Conservation (phyloP, 2,797 vertebrate genomes). For the Discoglossus pictus region DNA sequence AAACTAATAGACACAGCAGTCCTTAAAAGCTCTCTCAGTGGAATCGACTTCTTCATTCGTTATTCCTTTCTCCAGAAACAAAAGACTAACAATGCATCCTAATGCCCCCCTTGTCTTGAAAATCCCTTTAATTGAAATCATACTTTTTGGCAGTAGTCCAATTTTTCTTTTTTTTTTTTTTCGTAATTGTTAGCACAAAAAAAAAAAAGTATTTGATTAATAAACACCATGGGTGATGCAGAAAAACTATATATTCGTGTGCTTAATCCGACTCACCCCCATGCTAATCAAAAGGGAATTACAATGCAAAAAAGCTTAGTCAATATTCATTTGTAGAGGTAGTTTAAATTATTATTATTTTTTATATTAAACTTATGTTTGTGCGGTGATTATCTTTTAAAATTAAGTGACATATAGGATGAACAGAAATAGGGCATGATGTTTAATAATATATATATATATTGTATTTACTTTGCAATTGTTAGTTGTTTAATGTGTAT, state of each 20-base stretch:
- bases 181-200: constrained; percentile 35
- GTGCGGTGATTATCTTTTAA: too few species aligned
- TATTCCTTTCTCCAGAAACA: constrained; percentile 29
- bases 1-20: constrained; percentile 22
- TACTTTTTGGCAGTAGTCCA: constrained; percentile 33
- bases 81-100: constrained; percentile 30
- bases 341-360: too few species aligned
- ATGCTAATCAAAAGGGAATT: constrained; percentile 27
- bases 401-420: too few species aligned
- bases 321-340: too few species aligned
- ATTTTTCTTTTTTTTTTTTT: too few species aligned
- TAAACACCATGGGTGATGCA: constrained; percentile 26
- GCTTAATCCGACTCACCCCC: constrained; percentile 37
- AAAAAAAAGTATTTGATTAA: constrained; percentile 24
- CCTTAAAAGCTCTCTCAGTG: constrained; percentile 32
- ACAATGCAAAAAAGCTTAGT: constrained; percentile 10
- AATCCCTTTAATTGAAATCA: constrained; percentile 43
- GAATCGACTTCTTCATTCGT: constrained; percentile 13
- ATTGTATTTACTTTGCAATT: too few species aligned
- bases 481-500: too few species aligned
- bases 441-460: too few species aligned
- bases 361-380: too few species aligned
- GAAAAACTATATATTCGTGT: constrained; percentile 18
- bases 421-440: too few species aligned
- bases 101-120: constrained; percentile 19